These are phyloP conservation scores for Antechinus stuartii DNA, from an alignment of 2,113 vertebrate species.

Conservation along the genomic window DNA sequence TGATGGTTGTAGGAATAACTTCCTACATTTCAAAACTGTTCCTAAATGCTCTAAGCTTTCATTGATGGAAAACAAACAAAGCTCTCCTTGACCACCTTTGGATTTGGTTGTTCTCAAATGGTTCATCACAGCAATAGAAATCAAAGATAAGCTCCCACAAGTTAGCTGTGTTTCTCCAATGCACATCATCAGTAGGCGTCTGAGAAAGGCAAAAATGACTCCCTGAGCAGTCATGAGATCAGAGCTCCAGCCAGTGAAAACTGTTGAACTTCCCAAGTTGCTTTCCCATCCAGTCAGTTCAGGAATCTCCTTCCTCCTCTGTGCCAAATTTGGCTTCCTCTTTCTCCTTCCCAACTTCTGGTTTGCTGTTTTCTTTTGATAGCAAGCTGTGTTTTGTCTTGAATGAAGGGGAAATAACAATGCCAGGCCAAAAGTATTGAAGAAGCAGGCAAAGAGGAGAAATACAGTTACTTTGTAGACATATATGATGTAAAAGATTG, in stretches of 20 bases:
- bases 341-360: background rate
- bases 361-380: conserved; percentile 60
- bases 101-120: background rate
- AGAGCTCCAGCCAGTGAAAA: background rate
- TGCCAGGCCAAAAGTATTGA: conserved; percentile 39
- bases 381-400: conserved; percentile 55
- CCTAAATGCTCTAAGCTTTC: background rate
- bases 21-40: conserved; percentile 36
- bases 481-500: conserved; percentile 66
- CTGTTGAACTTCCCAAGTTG: background rate
- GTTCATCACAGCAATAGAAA: background rate
- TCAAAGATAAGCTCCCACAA: too few relatives aligned
- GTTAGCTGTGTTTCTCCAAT: background rate
- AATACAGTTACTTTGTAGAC: conserved; percentile 59
- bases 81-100: conserved; percentile 9
- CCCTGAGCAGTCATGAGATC: rapidly evolving
- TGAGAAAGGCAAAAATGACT: conserved; percentile 1
- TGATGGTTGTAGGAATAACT: background rate
- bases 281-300: conserved; percentile 33
- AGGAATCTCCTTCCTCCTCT: background rate
- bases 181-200: background rate
- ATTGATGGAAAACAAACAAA: conserved; percentile 50
- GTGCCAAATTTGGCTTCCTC: background rate
- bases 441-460: conserved; percentile 51
- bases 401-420: conserved; percentile 13